Conservation (phyloP, 2,888 invertebrate species). For the Mesochorus sp. region DNA sequence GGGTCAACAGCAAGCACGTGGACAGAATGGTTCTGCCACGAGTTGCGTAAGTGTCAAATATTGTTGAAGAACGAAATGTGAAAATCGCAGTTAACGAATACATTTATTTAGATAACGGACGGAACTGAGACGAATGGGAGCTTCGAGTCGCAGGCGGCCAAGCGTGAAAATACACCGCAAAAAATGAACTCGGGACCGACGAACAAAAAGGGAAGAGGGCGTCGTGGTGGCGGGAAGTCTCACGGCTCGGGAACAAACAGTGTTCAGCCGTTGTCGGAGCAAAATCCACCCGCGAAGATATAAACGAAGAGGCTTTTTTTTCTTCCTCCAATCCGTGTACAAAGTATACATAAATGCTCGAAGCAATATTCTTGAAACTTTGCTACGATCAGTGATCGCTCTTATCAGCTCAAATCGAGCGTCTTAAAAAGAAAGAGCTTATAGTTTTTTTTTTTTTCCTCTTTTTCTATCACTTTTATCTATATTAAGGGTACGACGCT, state of each 20-base stretch:
- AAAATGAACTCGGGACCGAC: constrained; percentile 73
- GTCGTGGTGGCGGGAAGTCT: constrained; percentile 82
- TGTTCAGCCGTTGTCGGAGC: constrained; percentile 81
- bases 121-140: constrained; percentile 84
- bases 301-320: constrained; percentile 57
- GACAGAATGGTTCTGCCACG: constrained; percentile 77
- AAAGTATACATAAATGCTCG: constrained; percentile 58
- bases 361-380: constrained; percentile 31
- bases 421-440: constrained; percentile 8
- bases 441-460: constrained; percentile 10
- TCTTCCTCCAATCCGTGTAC: constrained; percentile 48
- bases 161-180: constrained; percentile 83
- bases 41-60: constrained; percentile 60
- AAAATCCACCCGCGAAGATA: constrained; percentile 77
- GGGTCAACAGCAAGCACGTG: constrained; percentile 80
- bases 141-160: constrained; percentile 85
- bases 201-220: constrained; percentile 82
- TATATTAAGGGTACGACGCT: not conserved
- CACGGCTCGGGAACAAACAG: constrained; percentile 75
- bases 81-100: not conserved
- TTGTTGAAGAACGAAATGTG: not conserved
- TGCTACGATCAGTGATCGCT: constrained; percentile 2
- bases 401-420: constrained; percentile 12
- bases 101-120: constrained; percentile 76
- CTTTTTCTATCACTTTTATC: not conserved